Evolutionary conservation across 2,888 invertebrate genomes (phyloP).

Genomic region (Rhimphoctona megacephalus): DNA sequence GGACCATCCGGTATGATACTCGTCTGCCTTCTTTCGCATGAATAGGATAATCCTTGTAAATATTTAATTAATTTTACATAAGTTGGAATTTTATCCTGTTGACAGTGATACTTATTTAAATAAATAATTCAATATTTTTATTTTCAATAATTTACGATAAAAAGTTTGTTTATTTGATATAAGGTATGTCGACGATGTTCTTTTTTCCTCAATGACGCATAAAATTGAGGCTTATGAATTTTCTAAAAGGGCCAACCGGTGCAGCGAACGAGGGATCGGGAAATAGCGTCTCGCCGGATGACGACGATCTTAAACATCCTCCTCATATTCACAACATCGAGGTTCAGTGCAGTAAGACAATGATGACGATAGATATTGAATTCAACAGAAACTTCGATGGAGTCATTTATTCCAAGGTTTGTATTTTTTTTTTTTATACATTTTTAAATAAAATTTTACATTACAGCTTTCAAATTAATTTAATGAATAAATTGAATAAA

Average conservation of each 20-base stretch:
- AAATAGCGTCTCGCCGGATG: slow-evolving; percentile 73
- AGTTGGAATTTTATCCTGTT: no score
- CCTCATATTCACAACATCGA: slow-evolving; percentile 91
- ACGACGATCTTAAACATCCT: slow-evolving; percentile 90
- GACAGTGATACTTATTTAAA: background rate
- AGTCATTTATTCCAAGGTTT: slow-evolving; percentile 91
- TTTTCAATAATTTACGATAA: background rate
- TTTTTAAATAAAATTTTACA: background rate
- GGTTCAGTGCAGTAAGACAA: slow-evolving; percentile 92
- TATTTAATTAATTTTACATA: no score
- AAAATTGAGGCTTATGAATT: slow-evolving; percentile 16
- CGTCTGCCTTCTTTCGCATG: background rate
- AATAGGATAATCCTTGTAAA: no score
- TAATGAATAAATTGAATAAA: background rate
- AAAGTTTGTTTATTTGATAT: background rate
- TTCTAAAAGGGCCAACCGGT: slow-evolving; percentile 60
- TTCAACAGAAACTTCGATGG: slow-evolving; percentile 92
- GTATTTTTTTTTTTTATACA: background rate
- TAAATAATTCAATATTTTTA: background rate
- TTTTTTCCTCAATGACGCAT: slow-evolving; percentile 1
- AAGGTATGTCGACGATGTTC: background rate
- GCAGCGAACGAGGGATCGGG: slow-evolving; percentile 67
- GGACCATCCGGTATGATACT: slow-evolving; percentile 24
- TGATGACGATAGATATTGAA: slow-evolving; percentile 93
- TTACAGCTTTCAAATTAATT: background rate